A percentile compares a stretch with the other conserved stretches of the same genome.
phyloP scores from a whole-genome alignment of 2,113 vertebrate genomes.

The Leptosomus discolor region DNA sequence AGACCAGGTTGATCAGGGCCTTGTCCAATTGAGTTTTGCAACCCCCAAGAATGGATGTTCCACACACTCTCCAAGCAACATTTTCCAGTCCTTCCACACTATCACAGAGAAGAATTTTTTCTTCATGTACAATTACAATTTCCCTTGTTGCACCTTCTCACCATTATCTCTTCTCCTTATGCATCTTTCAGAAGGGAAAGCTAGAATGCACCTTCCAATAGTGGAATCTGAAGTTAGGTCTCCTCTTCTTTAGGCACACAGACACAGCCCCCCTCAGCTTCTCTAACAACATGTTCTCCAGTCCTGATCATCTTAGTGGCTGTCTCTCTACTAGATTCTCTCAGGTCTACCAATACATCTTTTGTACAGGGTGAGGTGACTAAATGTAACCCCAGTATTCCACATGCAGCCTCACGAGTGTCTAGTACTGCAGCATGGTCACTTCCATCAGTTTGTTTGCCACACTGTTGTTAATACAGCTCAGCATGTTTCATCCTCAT shows the following conservation, averaged over 20 bases:
- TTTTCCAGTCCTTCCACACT: background rate
- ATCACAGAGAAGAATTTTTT: fast-evolving
- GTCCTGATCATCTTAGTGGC: background rate
- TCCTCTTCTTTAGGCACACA: background rate
- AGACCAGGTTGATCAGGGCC: background rate
- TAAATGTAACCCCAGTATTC: background rate
- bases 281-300: background rate
- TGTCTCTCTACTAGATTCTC: background rate
- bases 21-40: background rate
- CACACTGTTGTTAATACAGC: background rate
- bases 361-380: background rate
- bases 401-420: background rate
- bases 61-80: background rate
- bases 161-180: background rate
- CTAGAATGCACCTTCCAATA: background rate
- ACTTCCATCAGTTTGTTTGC: background rate
- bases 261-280: background rate
- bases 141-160: background rate
- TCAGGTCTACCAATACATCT: background rate
- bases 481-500: background rate
- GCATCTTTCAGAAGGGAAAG: background rate
- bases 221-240: background rate
- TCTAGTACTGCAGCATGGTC: background rate
- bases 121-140: background rate
- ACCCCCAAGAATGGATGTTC: background rate